Evolutionary conservation across 2,888 invertebrate genomes (phyloP).

Genomic region (Metellina segmentata): DNA sequence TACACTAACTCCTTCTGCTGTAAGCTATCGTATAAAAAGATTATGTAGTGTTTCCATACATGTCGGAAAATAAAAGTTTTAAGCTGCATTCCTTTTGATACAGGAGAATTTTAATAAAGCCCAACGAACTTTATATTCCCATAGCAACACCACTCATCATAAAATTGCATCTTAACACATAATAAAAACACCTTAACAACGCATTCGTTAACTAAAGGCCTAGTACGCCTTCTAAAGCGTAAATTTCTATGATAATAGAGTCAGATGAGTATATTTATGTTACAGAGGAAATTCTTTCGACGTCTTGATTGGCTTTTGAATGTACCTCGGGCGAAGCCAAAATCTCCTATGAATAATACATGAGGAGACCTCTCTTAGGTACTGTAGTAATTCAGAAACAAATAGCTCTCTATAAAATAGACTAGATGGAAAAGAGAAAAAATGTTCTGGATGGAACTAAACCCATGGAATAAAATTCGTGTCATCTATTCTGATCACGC

Average conservation of each 20-base stretch:
- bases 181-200: background rate
- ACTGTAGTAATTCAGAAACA: constrained; percentile 6
- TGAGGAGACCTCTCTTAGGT: constrained; percentile 4
- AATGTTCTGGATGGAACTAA: background rate
- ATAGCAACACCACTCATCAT: background rate
- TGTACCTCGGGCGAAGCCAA: constrained; percentile 9
- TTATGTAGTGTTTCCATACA: too few species aligned
- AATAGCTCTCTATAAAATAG: background rate
- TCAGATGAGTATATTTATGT: constrained; percentile 17
- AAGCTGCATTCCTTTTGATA: too few species aligned
- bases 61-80: too few species aligned
- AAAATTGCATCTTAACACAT: background rate
- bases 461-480: background rate
- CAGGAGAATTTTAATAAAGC: background rate
- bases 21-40: too few species aligned
- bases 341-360: constrained; percentile 44
- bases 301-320: constrained; percentile 56
- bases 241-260: background rate
- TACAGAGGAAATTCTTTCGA: constrained; percentile 46
- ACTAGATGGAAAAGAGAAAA: background rate
- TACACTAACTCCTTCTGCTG: too few species aligned
- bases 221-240: background rate
- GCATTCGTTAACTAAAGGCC: background rate
- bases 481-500: constrained; percentile 10
- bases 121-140: background rate